These are phyloP conservation scores for Lineus longissimus DNA, from an alignment of 1,140 invertebrate genomes.

Conservation along the genomic window DNA sequence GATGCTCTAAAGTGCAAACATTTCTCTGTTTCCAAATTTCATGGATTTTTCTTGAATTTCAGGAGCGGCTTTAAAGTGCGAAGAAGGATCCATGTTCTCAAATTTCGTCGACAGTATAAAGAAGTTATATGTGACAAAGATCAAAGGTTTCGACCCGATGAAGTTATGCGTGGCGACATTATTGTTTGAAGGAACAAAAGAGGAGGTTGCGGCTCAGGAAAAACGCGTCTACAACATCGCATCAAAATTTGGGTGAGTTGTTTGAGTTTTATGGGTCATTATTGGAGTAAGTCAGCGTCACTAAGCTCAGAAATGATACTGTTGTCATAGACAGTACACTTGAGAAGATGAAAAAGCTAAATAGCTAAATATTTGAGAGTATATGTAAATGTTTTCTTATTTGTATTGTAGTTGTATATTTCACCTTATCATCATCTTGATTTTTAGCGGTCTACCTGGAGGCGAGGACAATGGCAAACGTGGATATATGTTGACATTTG, in stretches of 20 bases:
- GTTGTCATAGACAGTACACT: too few species aligned
- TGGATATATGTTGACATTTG: conserved; percentile 94
- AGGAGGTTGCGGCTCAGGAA: conserved; percentile 75
- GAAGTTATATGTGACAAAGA: conserved; percentile 80
- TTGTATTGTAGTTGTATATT: too few species aligned
- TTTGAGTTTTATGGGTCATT: too few species aligned
- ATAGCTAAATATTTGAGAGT: too few species aligned
- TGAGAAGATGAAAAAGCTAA: too few species aligned
- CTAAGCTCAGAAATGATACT: too few species aligned
- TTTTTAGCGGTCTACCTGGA: conserved; percentile 71
- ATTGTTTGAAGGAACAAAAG: conserved; percentile 76
- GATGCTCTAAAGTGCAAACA: too few species aligned
- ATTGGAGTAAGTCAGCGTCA: too few species aligned
- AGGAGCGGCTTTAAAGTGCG: conserved; percentile 78
- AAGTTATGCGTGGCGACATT: conserved; percentile 87
- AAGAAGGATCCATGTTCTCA: conserved; percentile 64
- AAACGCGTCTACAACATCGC: conserved; percentile 81
- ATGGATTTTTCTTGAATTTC: background rate
- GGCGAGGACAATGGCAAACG: conserved; percentile 90
- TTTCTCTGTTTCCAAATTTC: too few species aligned
- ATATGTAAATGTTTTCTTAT: too few species aligned
- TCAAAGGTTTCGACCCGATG: conserved; percentile 82
- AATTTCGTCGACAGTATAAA: conserved; percentile 77
- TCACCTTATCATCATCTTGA: too few species aligned
- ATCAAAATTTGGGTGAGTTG: conserved; percentile 50